phyloP scores from a whole-genome alignment of 2,113 vertebrate species.

The Mohoua ochrocephala region DNA sequence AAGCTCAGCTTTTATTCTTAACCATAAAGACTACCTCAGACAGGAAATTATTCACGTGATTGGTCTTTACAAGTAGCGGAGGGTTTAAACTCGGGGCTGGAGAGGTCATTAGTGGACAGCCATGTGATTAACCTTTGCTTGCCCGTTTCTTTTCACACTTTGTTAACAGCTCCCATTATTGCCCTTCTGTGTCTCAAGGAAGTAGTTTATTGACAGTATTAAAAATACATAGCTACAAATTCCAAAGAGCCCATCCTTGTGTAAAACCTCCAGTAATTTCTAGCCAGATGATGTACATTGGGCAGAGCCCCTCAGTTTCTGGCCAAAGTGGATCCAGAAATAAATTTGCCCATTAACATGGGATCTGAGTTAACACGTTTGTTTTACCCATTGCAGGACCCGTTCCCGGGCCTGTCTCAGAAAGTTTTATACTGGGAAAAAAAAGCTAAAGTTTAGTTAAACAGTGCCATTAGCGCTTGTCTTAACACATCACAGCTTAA shows the following conservation, averaged over 20 bases:
- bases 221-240: constrained; percentile 76
- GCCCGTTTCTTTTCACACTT: constrained; percentile 84
- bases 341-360: not conserved
- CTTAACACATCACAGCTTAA: not conserved
- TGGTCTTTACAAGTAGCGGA: constrained; percentile 83
- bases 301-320: constrained; percentile 31
- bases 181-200: constrained; percentile 73
- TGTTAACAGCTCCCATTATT: constrained; percentile 81
- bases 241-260: constrained; percentile 55
- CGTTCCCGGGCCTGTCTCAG: not conserved
- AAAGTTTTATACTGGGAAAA: not conserved
- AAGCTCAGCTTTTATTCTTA: constrained; percentile 81
- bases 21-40: constrained; percentile 81
- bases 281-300: not conserved
- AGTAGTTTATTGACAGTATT: constrained; percentile 84
- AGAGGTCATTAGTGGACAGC: constrained; percentile 84
- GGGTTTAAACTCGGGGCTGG: constrained; percentile 78
- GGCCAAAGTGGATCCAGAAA: not conserved
- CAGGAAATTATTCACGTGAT: constrained; percentile 92
- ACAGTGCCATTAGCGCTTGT: not conserved
- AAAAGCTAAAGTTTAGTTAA: not conserved
- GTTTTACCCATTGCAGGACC: not conserved
- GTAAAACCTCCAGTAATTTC: constrained; percentile 41
- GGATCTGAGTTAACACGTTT: not conserved
- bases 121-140: constrained; percentile 86